Conservation (phyloP, 1,140 invertebrate genomes). For the Probaryconus sp. region DNA sequence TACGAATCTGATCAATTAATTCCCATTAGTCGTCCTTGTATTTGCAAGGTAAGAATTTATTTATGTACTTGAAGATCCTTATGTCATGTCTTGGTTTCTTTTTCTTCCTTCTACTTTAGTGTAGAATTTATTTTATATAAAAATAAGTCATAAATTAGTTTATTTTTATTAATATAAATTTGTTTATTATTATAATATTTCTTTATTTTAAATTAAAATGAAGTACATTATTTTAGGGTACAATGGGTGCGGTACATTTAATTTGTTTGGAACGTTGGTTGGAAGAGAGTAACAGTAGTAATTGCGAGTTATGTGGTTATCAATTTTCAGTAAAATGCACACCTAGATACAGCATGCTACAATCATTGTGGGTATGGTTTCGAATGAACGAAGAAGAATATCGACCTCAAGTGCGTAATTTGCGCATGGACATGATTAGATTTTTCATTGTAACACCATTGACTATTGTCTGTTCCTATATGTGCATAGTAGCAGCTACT, state of each 20-base stretch:
- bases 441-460: constrained; percentile 76
- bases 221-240: constrained; percentile 68
- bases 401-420: constrained; percentile 61
- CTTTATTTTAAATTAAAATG: too few species aligned
- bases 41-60: constrained; percentile 66
- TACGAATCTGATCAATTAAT: constrained; percentile 61
- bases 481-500: constrained; percentile 77
- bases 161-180: constrained; percentile 1
- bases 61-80: neutral
- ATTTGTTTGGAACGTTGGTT: constrained; percentile 80
- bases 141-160: constrained; percentile 7
- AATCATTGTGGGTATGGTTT: constrained; percentile 67
- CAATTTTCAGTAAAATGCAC: constrained; percentile 65
- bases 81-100: too few species aligned
- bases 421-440: constrained; percentile 74
- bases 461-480: constrained; percentile 76
- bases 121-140: too few species aligned
- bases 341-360: constrained; percentile 62
- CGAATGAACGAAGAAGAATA: constrained; percentile 62
- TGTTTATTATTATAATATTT: too few species aligned
- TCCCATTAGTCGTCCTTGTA: constrained; percentile 66
- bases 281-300: constrained; percentile 71
- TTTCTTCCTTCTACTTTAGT: too few species aligned
- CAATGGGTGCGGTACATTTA: constrained; percentile 79
- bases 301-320: constrained; percentile 74